Conservation (phyloP, 2,888 invertebrate species). For the Argyresthia goedartella region DNA sequence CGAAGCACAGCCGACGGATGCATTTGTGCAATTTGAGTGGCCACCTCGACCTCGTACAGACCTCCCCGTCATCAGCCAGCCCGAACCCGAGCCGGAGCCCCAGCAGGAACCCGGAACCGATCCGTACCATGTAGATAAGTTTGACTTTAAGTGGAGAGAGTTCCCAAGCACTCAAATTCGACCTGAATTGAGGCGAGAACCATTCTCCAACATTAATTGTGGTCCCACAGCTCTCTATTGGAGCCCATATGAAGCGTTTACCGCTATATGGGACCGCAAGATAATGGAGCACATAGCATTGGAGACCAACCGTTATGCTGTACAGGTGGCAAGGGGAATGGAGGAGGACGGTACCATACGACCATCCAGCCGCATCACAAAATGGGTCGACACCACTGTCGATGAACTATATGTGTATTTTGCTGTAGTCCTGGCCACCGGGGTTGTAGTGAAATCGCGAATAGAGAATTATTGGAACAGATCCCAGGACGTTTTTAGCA, state of each 20-base stretch:
- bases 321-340: background rate
- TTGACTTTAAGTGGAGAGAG: background rate
- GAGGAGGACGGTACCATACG: background rate
- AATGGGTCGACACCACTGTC: slow-evolving; percentile 11
- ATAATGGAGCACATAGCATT: background rate
- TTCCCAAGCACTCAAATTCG: background rate
- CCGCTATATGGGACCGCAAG: background rate
- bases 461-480: slow-evolving; percentile 5
- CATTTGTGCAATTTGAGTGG: background rate
- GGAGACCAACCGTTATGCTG: background rate
- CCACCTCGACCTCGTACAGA: background rate
- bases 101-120: background rate
- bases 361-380: slow-evolving; percentile 10
- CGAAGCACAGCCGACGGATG: background rate
- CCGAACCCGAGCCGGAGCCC: background rate
- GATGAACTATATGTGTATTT: slow-evolving; percentile 15
- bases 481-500: background rate
- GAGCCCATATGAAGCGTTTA: background rate
- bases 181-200: background rate
- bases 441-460: slow-evolving; percentile 9
- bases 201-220: background rate
- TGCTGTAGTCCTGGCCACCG: slow-evolving; percentile 12
- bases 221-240: background rate
- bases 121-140: background rate
- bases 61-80: background rate